Evolutionary conservation across 2,888 invertebrate species (phyloP).

Genomic region (Heliothis peltigera): DNA sequence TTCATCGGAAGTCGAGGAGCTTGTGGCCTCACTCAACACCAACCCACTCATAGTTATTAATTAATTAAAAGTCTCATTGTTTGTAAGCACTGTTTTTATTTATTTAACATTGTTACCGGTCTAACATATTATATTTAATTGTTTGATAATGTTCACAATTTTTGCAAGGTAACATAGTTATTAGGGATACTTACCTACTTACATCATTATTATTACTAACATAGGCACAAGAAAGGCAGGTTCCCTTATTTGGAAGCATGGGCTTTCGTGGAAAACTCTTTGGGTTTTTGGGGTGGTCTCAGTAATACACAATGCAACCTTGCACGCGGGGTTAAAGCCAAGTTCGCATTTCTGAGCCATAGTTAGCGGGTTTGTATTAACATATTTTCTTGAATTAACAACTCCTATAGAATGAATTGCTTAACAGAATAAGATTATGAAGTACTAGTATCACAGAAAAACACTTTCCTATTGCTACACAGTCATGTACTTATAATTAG

Average conservation of each 20-base stretch:
- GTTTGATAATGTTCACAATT: slow-evolving; percentile 21
- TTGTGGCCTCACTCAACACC: slow-evolving; percentile 77
- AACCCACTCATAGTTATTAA: slow-evolving; percentile 74
- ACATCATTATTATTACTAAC: not conserved
- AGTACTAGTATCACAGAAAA: not conserved
- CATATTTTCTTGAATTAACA: not conserved
- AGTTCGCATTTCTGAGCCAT: not conserved
- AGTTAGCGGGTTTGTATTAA: not conserved
- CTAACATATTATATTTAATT: not conserved
- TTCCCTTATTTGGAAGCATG: slow-evolving; percentile 34
- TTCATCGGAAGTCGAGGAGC: slow-evolving; percentile 75
- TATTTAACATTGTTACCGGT: slow-evolving; percentile 11
- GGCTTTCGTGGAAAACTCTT: slow-evolving; percentile 71
- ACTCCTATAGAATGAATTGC: not conserved
- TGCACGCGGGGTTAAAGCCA: slow-evolving; percentile 33
- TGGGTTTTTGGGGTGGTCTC: slow-evolving; percentile 60
- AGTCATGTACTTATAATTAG: slow-evolving; percentile 10
- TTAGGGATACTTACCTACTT: not conserved
- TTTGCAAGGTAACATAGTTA: slow-evolving; percentile 3
- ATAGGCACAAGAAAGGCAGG: slow-evolving; percentile 10
- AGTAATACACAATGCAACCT: slow-evolving; percentile 43
- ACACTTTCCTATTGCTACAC: not conserved
- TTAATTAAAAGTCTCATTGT: slow-evolving; percentile 23
- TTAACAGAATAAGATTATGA: too few relatives aligned
- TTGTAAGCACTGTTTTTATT: slow-evolving; percentile 19